Percentiles rank a stretch among this genome's conserved stretches.
These are phyloP conservation scores for Euura lappo DNA, from an alignment of 1,140 invertebrate species.

Conservation along the genomic window DNA sequence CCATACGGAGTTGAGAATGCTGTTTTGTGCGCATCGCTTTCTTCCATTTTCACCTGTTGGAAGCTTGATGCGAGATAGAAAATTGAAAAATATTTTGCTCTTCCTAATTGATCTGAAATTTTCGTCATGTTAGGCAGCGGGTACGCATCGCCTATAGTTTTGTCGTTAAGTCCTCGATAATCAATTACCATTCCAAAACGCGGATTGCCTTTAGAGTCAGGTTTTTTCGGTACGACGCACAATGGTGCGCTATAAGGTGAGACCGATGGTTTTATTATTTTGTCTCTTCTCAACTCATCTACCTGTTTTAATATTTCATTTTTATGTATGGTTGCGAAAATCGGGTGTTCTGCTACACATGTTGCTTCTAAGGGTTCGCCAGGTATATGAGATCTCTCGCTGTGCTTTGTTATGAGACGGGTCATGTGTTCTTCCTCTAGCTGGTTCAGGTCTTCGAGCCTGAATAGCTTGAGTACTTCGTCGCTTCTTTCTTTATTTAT, in stretches of 20 bases:
- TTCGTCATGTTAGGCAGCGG: constrained; percentile 58
- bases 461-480: neutral
- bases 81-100: constrained; percentile 43
- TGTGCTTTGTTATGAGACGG: neutral
- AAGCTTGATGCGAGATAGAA: constrained; percentile 54
- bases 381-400: neutral
- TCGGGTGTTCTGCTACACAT: neutral
- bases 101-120: constrained; percentile 40
- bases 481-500: neutral
- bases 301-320: constrained; percentile 25
- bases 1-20: constrained; percentile 25
- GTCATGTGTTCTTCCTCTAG: constrained; percentile 11
- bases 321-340: constrained; percentile 5
- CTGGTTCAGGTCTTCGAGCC: neutral
- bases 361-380: constrained; percentile 9
- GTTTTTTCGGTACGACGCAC: too few species aligned
- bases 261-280: constrained; percentile 40
- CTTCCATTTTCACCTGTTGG: constrained; percentile 46
- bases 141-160: too few species aligned
- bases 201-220: too few species aligned
- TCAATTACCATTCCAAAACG: too few species aligned
- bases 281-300: constrained; percentile 32
- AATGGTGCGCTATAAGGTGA: too few species aligned
- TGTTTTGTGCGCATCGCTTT: constrained; percentile 39
- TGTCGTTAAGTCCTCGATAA: too few species aligned